Evolutionary conservation across 2,888 invertebrate species (phyloP), one percentile per base, ranked within the genome.

Genomic region (Plagodis pulveraria): DNA sequence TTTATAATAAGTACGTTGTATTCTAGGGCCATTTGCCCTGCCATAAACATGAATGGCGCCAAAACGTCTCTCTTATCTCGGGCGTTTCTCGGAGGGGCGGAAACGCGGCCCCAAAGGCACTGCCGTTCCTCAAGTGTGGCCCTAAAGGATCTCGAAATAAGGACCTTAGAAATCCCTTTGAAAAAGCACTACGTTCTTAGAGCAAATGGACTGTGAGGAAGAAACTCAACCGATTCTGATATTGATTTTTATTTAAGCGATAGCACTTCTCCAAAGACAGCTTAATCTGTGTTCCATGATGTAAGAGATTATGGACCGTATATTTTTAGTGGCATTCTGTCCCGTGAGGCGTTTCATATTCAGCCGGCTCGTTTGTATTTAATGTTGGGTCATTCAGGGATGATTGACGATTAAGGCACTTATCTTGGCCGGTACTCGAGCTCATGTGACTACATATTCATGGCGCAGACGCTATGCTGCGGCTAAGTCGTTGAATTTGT

Each of bases 61-160:
- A 89, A 91, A 92, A 91, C 87, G 90, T 91, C 90, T 91, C 88
- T 91, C 92, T 92, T 92, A 92, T 92, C 92, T 91, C 82, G 89
- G 89, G 86, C 82, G 84, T 89, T 90, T 89, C 89, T 86, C 83
- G 78, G 85, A 87, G 84, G 87, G 87, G 85, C 89, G 91, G 91
- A 91, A 89, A 88, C 85, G 82, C 80, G 80, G 74, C 77, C 87
- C 85, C 80, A 87, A 87, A 88, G 86, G 83, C 87, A 78, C 76
- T 72, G 77, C 74, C 84, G 85, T 81, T 86, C 84, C 80, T 89
- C 89, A 87, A 92, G 91, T 89, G 88, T 91, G 84, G 85, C 75
- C 88, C 88, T 90, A 89, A 90, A 88, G 89, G 88, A 83, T 84
- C 89, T 87, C 78, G 82, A 86, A 89, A 91, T 91, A 92, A 92